Evolutionary conservation across 2,113 vertebrate genomes (phyloP), one percentile per base, ranked within the genome.

Genomic region (Gasterosteus aculeatus): DNA sequence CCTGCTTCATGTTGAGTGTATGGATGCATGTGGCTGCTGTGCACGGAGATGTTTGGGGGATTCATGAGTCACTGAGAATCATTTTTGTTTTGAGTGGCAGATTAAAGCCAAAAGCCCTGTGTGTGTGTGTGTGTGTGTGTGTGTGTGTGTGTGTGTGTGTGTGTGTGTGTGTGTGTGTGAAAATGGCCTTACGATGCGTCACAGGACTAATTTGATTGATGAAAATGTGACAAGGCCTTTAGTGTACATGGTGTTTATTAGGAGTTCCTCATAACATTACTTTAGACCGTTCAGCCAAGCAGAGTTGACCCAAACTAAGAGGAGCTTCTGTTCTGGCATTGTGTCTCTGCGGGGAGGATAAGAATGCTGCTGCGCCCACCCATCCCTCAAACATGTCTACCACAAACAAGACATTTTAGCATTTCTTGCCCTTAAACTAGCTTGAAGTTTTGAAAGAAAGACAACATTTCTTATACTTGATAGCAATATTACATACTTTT

Each of bases 171-270:
- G 64, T 66, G 56, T 79, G 16, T 69, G 66, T 81, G 73, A 41
- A 81, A 78, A 84, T 53, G 53, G 75, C 74, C 72, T 53, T 26
- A 7, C 46, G 56, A 42, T 44, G 49, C 57, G n/a, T 91, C 71
- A 75, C 66, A 80, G 61, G 10, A 63, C 33, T 49, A 41, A 82
- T 61, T 70, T 86, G 86, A 88, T 83, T 80, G 76, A 85, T 87
- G 80, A 71, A 74, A 26, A 15, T 68, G 69, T 64, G 78, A 88
- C 88, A 87, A 82, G 79, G 77, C 46, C 76, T 72, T 59, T 26
- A 60, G 78, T 84, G 75, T 81, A 35, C 15, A 35, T 2, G 39
- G 78, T 62, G 85, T 85, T n/a, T 65, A 84, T 85, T 19, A 81
- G 75, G 57, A 65, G 33, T 70, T 70, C 78, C 78, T 63, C 38